These are phyloP conservation scores for Ctena decussata DNA, from an alignment of 2,888 invertebrate genomes.

Conservation along the genomic window DNA sequence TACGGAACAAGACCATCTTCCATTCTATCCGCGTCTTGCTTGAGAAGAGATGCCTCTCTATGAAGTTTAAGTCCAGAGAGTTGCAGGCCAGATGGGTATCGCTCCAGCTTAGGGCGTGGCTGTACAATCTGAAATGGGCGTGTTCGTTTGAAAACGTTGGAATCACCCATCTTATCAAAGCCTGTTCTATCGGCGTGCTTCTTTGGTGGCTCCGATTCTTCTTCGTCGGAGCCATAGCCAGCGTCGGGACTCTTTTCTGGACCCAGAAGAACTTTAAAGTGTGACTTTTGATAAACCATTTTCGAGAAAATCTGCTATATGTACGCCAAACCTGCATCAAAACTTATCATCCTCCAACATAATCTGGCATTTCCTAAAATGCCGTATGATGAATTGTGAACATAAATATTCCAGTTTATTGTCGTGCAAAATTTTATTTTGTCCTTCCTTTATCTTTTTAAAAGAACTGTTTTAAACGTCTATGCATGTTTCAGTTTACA, in stretches of 20 bases:
- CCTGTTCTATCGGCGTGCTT: neutral
- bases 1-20: neutral
- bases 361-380: no score
- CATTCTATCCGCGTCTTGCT: neutral
- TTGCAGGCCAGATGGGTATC: conserved; percentile 62
- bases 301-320: no score
- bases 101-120: conserved; percentile 37
- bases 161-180: conserved; percentile 59
- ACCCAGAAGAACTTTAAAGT: conserved; percentile 58
- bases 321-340: no score
- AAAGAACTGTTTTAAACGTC: no score
- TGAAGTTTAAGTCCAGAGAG: conserved; percentile 65
- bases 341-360: no score
- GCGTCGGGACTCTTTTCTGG: conserved; percentile 32
- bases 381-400: no score
- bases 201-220: neutral
- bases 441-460: no score
- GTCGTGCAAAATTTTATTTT: no score
- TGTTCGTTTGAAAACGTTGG: conserved; percentile 67
- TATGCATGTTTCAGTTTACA: no score
- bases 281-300: conserved; percentile 58
- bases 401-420: no score
- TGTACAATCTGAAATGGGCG: conserved; percentile 47
- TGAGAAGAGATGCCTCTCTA: conserved; percentile 33
- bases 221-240: neutral